Percentiles rank a stretch among this genome's conserved stretches.
phyloP scores from a whole-genome alignment of 1,140 invertebrate species.

The Drosophila parabipectinata region DNA sequence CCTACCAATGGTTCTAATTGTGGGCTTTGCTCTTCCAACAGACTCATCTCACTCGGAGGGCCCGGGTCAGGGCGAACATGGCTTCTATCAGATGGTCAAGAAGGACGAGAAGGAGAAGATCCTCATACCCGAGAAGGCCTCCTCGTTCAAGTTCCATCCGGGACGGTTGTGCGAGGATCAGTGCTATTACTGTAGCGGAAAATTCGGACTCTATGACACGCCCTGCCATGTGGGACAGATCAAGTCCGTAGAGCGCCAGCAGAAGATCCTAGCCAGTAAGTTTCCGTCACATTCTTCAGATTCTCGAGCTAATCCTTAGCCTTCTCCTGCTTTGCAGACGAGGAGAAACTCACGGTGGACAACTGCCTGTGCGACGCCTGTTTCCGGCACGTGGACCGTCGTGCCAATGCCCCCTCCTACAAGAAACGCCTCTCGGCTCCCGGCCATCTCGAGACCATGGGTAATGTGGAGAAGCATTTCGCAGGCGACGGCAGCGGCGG shows the following conservation, averaged over 20 bases:
- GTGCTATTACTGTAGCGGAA: slow-evolving; percentile 93
- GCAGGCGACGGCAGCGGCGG: slow-evolving; percentile 17
- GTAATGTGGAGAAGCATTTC: slow-evolving; percentile 45
- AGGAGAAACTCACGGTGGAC: slow-evolving; percentile 90
- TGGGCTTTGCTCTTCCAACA: slow-evolving; percentile 6
- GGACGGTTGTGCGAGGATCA: slow-evolving; percentile 91
- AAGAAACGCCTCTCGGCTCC: slow-evolving; percentile 84
- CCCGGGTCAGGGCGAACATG: slow-evolving; percentile 49
- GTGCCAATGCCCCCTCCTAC: slow-evolving; percentile 87
- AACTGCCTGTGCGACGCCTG: slow-evolving; percentile 94
- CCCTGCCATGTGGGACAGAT: slow-evolving; percentile 93
- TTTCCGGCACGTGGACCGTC: slow-evolving; percentile 92
- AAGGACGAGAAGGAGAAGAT: slow-evolving; percentile 87
- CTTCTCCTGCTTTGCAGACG: slow-evolving; percentile 84
- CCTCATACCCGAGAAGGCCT: slow-evolving; percentile 93
- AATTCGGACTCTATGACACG: slow-evolving; percentile 93
- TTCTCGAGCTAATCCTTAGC: neutral
- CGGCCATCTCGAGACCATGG: slow-evolving; percentile 60
- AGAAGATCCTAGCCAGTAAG: slow-evolving; percentile 89
- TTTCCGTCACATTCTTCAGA: neutral
- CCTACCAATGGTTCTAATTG: neutral
- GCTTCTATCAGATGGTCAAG: slow-evolving; percentile 84
- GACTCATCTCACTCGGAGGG: slow-evolving; percentile 80
- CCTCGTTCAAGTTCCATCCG: slow-evolving; percentile 93
- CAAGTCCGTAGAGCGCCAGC: slow-evolving; percentile 90